These are phyloP conservation scores for Pseudobourletiella spinata DNA, from an alignment of 1,140 invertebrate genomes.

Conservation along the genomic window DNA sequence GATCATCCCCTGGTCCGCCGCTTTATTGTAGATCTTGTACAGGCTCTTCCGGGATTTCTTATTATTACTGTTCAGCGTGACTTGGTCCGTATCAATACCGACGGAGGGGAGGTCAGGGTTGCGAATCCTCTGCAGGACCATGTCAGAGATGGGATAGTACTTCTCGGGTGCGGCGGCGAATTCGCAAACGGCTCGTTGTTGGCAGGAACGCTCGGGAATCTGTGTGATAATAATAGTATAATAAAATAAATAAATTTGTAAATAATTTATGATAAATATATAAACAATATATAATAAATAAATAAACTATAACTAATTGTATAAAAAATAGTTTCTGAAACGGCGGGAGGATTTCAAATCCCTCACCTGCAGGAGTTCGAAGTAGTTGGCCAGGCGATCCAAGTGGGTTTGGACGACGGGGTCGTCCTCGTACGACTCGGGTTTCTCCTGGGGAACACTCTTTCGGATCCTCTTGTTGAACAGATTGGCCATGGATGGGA, in stretches of 20 bases:
- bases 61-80: neutral
- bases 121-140: slow-evolving; percentile 36
- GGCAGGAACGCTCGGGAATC: slow-evolving; percentile 37
- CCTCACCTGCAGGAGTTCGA: slow-evolving; percentile 32
- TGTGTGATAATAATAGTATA: no score
- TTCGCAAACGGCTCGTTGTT: slow-evolving; percentile 39
- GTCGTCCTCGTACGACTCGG: slow-evolving; percentile 17
- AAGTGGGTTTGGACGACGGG: slow-evolving; percentile 21
- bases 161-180: slow-evolving; percentile 35
- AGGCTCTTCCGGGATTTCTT: slow-evolving; percentile 13
- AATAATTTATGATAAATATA: no score
- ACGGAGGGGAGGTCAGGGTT: slow-evolving; percentile 7
- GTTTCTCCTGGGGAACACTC: neutral
- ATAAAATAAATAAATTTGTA: no score
- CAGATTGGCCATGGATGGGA: slow-evolving; percentile 31
- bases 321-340: no score
- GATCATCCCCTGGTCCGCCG: slow-evolving; percentile 22
- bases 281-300: no score
- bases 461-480: slow-evolving; percentile 23
- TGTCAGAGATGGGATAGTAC: slow-evolving; percentile 36
- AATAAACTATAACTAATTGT: no score
- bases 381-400: slow-evolving; percentile 26
- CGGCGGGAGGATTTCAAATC: no score
- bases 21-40: slow-evolving; percentile 14
- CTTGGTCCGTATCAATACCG: neutral